Base-by-base conservation (phyloP, 1,140 invertebrate species). In the Eumaeus atala region DNA sequence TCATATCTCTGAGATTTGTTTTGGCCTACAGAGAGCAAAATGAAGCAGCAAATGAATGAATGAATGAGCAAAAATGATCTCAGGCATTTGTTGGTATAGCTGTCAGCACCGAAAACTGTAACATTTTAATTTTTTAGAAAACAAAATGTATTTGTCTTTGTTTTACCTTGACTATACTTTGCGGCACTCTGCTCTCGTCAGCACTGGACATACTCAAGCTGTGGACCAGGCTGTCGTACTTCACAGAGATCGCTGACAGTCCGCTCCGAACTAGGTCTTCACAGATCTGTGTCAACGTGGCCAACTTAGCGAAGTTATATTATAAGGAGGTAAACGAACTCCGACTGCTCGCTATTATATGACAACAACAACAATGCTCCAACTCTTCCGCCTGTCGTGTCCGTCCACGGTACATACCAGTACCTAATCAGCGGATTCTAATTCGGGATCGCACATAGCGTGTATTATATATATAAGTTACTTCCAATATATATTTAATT, bases 161-260 rank as follows among this genome's bases (percentile, higher is more conserved):
- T 79, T 74, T 82, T 83, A 4, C 80, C 70, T 14, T 77, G 66
- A 36, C 78, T 77, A 9, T 78, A 67, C 0, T 65, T 64, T n/a
- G 74, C 60, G 58, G 72, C 75, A 62, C 71, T 62, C 38, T 58
- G 72, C 52, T 82, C 82, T 34, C 70, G 79, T n/a, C n/a, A 12
- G 77, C 77, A 12, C 62, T 64, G 3, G 79, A 77, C 70, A 79
- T 74, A 58, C 77, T 82, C 42, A 73, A 42, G 40, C 73, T 77
- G 18, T 83, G 77, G 4, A 80, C 66, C 17, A 80, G 66, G 54
- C 64, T 67, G 52, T 79, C 81, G 37, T 83, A 77, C 47, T 77
- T 83, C 51, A 86, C 75, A 0, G 83, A 86, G 9, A 86, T 86
- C 1, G 83, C 83, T 0, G 83, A 86, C 21, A 86, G 62, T 5